Base-by-base conservation (phyloP, 2,113 vertebrate species). In the Notechis scutatus region DNA sequence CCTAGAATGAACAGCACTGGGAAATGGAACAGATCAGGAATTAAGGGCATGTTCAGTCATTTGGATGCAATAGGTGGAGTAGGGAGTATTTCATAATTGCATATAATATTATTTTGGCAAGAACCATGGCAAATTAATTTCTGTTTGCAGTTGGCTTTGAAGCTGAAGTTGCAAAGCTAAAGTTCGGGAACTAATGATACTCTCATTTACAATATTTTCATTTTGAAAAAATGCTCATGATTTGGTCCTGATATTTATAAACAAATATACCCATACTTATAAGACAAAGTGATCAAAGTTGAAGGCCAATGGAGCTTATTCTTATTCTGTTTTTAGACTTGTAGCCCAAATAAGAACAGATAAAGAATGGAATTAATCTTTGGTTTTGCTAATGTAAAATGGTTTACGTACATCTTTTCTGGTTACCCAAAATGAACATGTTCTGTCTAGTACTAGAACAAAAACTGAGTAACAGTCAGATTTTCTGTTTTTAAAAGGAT, bases 71-170 rank as follows among this genome's bases (percentile, higher is more conserved):
- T 95, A 97, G 96, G 97, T 96, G 96, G 96, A 96, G 92, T n/a
- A 96, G 96, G 96, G 96, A 96, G 96, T 95, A 94, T 96, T 96
- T 96, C 3, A 0, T 96, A 96, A 97, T 96, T 96, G 92, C 64
- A 0, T 91, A 74, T 94, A 94, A 95, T 95, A 95, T 95, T 96
- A 91, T 52, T 95, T 96, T 95, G 94, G 93, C 93, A 94, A 95
- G 94, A 95, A 96, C 95, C 95, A 95, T 93, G 91, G 95, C 96
- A 96, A 96, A 94, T 95, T 96, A 96, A 96, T 95, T 96, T 94
- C 91, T 95, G 92, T 95, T 95, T 96, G 92, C 57, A 95, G 96
- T 96, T 96, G 92, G 81, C 95, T 96, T 96, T 97, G 95, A 96
- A 95, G 95, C 92, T 92, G 56, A 93, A 93, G n/a, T 93, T 64